Evolutionary conservation across 2,113 vertebrate genomes (phyloP).

Genomic region (Maccullochella peelii): DNA sequence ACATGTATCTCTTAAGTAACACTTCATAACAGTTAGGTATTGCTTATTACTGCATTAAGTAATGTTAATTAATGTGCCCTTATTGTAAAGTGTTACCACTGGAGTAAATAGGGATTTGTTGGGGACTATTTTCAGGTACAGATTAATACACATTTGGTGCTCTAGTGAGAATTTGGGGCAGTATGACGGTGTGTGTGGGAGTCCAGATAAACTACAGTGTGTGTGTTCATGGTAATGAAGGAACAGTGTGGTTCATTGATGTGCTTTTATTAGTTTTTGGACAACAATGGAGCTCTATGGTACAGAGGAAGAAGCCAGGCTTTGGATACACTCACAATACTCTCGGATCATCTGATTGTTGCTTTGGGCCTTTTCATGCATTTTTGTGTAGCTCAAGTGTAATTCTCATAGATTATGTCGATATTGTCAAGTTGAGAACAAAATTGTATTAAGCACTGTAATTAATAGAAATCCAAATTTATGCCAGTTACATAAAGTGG

Average conservation of each 20-base stretch:
- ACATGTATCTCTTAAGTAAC: no score
- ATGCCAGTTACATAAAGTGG: background rate
- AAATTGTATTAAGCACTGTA: background rate
- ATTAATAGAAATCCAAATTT: no score
- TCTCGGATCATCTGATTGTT: background rate
- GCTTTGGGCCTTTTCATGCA: background rate
- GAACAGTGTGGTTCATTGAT: background rate
- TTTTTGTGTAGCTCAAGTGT: background rate
- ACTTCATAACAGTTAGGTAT: no score
- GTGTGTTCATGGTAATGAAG: background rate
- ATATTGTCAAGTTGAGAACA: no score
- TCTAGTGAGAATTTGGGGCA: background rate
- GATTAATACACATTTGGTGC: background rate
- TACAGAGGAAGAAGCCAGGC: background rate
- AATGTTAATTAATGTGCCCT: no score
- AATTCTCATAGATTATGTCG: background rate
- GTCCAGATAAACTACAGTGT: background rate
- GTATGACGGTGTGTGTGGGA: background rate
- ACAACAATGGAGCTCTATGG: background rate
- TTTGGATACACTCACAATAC: background rate
- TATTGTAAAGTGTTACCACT: no score
- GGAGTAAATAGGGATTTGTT: background rate
- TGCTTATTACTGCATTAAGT: no score
- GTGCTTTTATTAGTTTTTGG: background rate
- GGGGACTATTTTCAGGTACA: background rate